These are phyloP conservation scores for Laticauda colubrina DNA, from an alignment of 2,113 vertebrate genomes.

Conservation along the genomic window DNA sequence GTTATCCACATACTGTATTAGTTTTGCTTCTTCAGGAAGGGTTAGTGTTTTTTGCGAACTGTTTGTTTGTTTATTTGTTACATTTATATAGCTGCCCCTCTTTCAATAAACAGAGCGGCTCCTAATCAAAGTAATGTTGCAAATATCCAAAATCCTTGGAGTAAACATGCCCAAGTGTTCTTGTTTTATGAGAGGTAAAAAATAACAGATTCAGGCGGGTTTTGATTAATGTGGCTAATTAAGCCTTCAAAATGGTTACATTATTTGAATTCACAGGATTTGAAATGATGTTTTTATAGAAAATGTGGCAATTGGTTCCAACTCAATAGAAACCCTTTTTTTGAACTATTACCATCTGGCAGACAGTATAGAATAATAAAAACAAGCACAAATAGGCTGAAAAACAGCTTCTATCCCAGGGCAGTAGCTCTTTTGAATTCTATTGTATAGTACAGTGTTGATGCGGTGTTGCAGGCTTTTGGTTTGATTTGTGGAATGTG, in stretches of 20 bases:
- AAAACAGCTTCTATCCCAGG: too few species aligned
- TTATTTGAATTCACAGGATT: neutral
- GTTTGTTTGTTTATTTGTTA: neutral
- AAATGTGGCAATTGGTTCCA: neutral
- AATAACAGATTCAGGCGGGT: neutral
- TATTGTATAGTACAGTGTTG: too few species aligned
- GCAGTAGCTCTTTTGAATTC: too few species aligned
- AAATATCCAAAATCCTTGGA: neutral
- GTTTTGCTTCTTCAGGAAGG: neutral
- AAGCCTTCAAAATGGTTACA: neutral
- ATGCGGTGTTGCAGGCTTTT: too few species aligned
- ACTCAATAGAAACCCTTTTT: neutral
- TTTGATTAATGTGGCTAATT: neutral
- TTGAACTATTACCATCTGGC: too few species aligned
- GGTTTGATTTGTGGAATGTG: too few species aligned
- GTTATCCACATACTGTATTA: neutral
- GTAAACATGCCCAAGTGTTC: neutral
- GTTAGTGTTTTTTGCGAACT: neutral
- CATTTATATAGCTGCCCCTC: neutral
- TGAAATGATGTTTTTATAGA: neutral
- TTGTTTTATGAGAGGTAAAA: neutral
- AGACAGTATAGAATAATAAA: too few species aligned
- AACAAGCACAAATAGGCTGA: too few species aligned
- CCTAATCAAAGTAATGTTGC: neutral
- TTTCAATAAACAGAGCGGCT: neutral